phyloP scores from a whole-genome alignment of 2,113 vertebrate genomes.

The Quiscalus mexicanus region DNA sequence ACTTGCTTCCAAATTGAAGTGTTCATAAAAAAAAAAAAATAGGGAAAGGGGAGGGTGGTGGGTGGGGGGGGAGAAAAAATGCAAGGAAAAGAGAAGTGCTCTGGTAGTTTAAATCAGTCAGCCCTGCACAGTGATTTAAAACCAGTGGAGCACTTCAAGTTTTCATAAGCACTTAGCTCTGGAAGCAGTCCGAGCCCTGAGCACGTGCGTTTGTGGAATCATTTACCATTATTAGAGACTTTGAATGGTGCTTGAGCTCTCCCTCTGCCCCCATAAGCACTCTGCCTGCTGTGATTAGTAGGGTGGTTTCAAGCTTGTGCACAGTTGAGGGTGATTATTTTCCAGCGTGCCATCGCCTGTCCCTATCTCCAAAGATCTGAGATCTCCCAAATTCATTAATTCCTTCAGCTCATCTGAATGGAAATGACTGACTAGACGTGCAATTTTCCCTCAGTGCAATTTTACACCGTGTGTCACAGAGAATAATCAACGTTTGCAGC shows the following conservation, averaged over 20 bases:
- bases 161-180: conserved; percentile 62
- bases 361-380: conserved; percentile 45
- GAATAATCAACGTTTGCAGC: conserved; percentile 52
- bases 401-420: conserved; percentile 59
- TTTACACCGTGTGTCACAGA: conserved; percentile 52
- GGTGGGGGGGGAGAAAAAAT: background rate
- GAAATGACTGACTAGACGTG: conserved; percentile 1
- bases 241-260: conserved; percentile 45
- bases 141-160: conserved; percentile 48
- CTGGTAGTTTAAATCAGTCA: conserved; percentile 49
- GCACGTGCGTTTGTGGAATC: conserved; percentile 52
- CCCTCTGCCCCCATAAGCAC: conserved; percentile 34
- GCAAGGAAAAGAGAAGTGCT: conserved; percentile 6
- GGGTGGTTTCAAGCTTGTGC: conserved; percentile 30
- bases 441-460: conserved; percentile 10
- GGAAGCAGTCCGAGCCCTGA: conserved; percentile 33
- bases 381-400: conserved; percentile 61
- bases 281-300: background rate
- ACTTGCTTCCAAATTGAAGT: conserved; percentile 50
- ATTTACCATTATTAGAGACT: conserved; percentile 61
- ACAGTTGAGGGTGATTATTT: conserved; percentile 47
- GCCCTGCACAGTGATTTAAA: conserved; percentile 60
- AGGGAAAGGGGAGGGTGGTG: fast-evolving
- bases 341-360: conserved; percentile 34
- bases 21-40: background rate